Conservation (phyloP, 2,888 invertebrate species). For the Amblyjoppa proteus region DNA sequence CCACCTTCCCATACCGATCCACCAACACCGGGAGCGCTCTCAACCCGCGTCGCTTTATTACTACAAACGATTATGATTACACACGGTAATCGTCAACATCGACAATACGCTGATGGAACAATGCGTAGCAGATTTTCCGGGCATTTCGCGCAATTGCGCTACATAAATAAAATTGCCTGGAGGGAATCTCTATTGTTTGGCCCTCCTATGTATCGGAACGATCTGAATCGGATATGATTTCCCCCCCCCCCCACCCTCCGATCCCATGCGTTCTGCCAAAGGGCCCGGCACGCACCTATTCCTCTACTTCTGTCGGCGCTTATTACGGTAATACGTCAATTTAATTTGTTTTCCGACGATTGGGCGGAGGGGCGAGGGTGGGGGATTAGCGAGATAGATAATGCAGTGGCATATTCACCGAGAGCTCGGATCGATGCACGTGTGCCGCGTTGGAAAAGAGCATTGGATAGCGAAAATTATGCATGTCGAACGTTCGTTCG, state of each 20-base stretch:
- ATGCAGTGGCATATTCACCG: conserved; percentile 23
- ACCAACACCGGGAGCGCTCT: conserved; percentile 8
- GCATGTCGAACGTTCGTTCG: neutral
- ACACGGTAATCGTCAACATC: conserved; percentile 65
- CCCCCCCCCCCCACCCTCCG: conserved; percentile 46
- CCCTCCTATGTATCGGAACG: conserved; percentile 11
- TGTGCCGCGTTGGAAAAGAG: neutral
- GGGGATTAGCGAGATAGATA: conserved; percentile 34
- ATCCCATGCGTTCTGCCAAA: conserved; percentile 43
- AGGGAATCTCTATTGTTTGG: conserved; percentile 2
- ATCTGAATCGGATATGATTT: conserved; percentile 21
- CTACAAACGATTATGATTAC: conserved; percentile 61
- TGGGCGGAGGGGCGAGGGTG: neutral
- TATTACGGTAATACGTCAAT: conserved; percentile 55
- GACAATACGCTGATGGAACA: conserved; percentile 60
- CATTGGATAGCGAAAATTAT: conserved; percentile 2
- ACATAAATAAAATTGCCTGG: conserved; percentile 59
- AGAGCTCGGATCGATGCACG: neutral
- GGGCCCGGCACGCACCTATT: conserved; percentile 22
- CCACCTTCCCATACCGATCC: neutral
- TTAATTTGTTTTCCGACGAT: conserved; percentile 30
- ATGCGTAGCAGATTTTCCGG: conserved; percentile 27
- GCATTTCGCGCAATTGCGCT: conserved; percentile 54
- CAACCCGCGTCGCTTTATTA: conserved; percentile 34
- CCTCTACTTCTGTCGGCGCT: conserved; percentile 45